Evolutionary conservation across 1,140 invertebrate genomes (phyloP), one percentile per base, ranked within the genome.

Genomic region (Zaprionus taronus): DNA sequence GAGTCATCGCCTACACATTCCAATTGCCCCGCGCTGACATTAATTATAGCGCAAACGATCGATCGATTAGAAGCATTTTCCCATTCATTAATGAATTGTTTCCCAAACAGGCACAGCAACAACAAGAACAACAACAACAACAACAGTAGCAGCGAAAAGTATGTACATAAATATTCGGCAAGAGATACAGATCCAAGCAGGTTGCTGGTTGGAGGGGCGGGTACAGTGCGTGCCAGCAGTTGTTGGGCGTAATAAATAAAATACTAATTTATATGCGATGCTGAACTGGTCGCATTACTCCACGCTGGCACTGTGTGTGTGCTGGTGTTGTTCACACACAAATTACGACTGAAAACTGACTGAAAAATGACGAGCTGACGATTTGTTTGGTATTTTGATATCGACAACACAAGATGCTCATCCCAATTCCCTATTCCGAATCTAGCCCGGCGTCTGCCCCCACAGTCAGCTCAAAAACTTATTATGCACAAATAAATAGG

Each of bases 351-450:
- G 47, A 72, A 90, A 90, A 90, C 81, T 71, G 79, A 76, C 85
- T 90, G 80, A 90, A 90, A 89, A 90, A 90, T 90, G 85, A 90
- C 85, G 85, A 90, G 85, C 85, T 90, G 85, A 91, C 85, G 85
- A 90, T 80, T 82, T 90, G 81, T 90, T 82, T 77, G 85, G 81
- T 90, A 90, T 90, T 90, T 90, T 85, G 86, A 91, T 90, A 85
- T 82, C 81, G 77, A 85, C 82, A 84, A 87, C 74, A 75, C 65
- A 77, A 74, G 53, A 44, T 71, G 61, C 77, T 24, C 69, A 4
- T 22, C 28, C 26, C 15, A 7, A 15, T 14, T 9, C 47, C 62
- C 63, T 14, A 41, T 20, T 63, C 51, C 36, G 31, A 34, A 34
- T 34, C 73, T n/a, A 17, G 61, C 61, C 49, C 56, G 76, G 71